Evolutionary conservation across 2,797 vertebrate genomes (phyloP).

Genomic region (Clamator glandarius): DNA sequence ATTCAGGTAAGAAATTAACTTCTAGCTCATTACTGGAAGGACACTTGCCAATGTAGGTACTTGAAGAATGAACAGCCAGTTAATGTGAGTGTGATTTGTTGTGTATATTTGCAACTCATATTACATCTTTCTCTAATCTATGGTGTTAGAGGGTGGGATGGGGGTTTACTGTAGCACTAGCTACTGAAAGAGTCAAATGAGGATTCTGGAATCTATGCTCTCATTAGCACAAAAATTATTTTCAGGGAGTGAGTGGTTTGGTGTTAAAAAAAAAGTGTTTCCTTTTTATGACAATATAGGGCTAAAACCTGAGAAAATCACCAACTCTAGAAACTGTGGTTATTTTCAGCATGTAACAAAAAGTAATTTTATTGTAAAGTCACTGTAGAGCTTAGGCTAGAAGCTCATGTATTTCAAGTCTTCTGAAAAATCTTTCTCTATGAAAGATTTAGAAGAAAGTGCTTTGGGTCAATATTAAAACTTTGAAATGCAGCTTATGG

Average conservation of each 20-base stretch:
- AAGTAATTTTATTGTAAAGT: neutral
- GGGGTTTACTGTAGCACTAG: neutral
- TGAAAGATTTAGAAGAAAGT: neutral
- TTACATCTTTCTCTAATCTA: neutral
- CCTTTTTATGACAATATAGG: neutral
- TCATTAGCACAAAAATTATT: neutral
- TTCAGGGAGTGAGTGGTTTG: neutral
- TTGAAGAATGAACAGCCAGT: neutral
- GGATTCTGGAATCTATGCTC: neutral
- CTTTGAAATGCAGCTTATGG: neutral
- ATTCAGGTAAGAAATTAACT: conserved; percentile 42
- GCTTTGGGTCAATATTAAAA: neutral
- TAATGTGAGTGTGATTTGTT: neutral
- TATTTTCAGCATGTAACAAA: neutral
- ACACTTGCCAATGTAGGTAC: neutral
- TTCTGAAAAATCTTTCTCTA: neutral
- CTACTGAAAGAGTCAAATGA: neutral
- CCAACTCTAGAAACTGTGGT: neutral
- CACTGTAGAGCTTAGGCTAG: neutral
- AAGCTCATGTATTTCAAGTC: neutral
- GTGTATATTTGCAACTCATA: neutral
- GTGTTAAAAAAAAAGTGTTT: neutral
- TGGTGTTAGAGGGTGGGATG: neutral
- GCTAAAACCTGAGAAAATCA: neutral
- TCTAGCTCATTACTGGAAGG: neutral